These are phyloP conservation scores for Amphilophus citrinellus DNA, from an alignment of 2,113 vertebrate genomes.

Conservation along the genomic window DNA sequence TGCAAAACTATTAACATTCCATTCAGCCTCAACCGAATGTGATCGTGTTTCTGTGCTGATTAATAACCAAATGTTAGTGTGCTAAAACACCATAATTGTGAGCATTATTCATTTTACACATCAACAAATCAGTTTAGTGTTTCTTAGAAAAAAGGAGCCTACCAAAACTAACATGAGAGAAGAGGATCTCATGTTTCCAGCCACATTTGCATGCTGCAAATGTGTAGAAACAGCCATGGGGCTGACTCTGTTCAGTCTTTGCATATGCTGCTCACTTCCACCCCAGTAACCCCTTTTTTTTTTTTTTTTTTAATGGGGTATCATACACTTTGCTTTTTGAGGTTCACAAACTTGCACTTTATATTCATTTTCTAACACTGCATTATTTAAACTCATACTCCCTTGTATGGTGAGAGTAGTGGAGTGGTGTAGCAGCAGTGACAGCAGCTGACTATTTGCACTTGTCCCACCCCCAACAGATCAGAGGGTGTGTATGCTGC, in stretches of 20 bases:
- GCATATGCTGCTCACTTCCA: background rate
- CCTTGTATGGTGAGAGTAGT: background rate
- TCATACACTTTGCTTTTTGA: background rate
- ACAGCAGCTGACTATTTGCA: conserved; percentile 47
- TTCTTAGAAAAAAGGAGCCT: background rate
- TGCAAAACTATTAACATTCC: too few relatives aligned
- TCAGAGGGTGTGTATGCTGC: conserved; percentile 7
- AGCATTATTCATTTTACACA: background rate
- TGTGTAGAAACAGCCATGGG: background rate
- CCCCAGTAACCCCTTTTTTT: background rate
- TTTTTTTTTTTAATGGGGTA: background rate
- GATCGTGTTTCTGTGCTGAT: background rate
- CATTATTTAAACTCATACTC: background rate
- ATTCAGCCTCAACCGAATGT: too few relatives aligned
- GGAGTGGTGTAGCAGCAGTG: background rate
- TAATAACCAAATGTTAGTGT: background rate
- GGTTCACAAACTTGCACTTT: background rate
- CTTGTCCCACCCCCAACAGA: conserved; percentile 32
- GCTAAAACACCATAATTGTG: background rate
- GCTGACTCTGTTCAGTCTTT: background rate
- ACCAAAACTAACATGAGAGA: background rate
- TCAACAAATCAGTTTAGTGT: background rate
- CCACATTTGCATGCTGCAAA: background rate
- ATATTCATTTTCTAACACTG: background rate
- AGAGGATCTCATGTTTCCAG: background rate